phyloP scores from a whole-genome alignment of 1,140 invertebrate genomes.

The Lutraria rhynchaena region DNA sequence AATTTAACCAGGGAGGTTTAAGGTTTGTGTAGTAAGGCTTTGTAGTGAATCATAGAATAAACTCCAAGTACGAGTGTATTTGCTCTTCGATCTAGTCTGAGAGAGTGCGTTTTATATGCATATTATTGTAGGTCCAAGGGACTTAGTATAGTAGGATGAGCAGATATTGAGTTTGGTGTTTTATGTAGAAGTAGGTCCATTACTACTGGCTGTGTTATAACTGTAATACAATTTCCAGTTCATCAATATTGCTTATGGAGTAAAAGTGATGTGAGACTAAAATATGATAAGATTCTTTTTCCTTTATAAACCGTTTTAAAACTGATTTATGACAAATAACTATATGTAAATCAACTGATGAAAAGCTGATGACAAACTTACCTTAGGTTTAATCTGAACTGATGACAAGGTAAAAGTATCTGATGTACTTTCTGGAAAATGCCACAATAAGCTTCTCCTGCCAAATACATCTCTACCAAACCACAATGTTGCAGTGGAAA shows the following conservation, averaged over 20 bases:
- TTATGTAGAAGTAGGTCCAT: too few species aligned
- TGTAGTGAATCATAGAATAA: too few species aligned
- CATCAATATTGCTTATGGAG: not conserved
- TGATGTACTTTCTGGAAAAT: slow-evolving; percentile 63
- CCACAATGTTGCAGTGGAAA: slow-evolving; percentile 86
- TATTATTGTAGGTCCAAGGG: too few species aligned
- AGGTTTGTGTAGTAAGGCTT: too few species aligned
- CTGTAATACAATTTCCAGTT: too few species aligned
- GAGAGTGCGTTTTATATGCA: too few species aligned
- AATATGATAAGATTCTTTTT: not conserved
- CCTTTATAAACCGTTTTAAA: not conserved
- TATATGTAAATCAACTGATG: not conserved
- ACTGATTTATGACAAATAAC: not conserved
- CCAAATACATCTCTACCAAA: slow-evolving; percentile 94
- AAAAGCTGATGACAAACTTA: slow-evolving; percentile 62
- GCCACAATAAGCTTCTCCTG: slow-evolving; percentile 90
- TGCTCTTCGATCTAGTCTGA: too few species aligned
- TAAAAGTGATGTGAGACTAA: not conserved
- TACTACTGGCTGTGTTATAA: too few species aligned
- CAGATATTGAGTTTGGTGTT: too few species aligned
- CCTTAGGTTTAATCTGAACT: slow-evolving; percentile 63
- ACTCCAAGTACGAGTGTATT: too few species aligned
- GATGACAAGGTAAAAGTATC: slow-evolving; percentile 76
- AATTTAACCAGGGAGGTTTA: slow-evolving; percentile 15
- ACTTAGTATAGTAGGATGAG: too few species aligned